Conservation (phyloP, 2,113 vertebrate species). For the Rhinolophus ferrumequinum region DNA sequence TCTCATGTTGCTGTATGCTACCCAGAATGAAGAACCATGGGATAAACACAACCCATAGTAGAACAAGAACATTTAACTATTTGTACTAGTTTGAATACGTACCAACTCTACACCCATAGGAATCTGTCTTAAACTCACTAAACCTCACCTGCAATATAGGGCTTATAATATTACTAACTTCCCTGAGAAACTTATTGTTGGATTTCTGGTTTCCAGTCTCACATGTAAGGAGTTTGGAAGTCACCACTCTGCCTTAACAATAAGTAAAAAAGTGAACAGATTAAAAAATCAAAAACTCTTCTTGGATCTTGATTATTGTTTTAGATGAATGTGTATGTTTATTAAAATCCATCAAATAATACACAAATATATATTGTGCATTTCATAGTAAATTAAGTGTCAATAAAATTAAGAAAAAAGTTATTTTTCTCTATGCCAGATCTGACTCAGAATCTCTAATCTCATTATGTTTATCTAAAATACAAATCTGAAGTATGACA, state of each 20-base stretch:
- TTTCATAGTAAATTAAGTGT: not conserved
- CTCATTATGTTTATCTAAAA: not conserved
- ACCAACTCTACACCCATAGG: not conserved
- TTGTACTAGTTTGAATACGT: not conserved
- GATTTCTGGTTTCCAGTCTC: not conserved
- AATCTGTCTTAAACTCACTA: not conserved
- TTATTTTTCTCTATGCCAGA: not conserved
- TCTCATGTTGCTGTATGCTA: not conserved
- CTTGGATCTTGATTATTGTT: not conserved
- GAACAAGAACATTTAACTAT: not conserved
- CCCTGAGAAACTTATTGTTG: not conserved
- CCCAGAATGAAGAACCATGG: not conserved
- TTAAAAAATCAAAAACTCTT: not conserved
- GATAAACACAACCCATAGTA: not conserved
- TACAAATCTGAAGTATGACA: not conserved
- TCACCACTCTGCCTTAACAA: not conserved
- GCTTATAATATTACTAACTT: not conserved
- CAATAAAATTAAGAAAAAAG: not conserved
- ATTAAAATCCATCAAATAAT: not conserved
- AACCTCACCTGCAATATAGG: not conserved
- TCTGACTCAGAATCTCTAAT: not conserved
- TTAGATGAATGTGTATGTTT: not conserved
- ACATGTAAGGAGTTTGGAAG: not conserved
- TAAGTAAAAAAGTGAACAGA: not conserved
- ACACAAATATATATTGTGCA: not conserved